Evolutionary conservation across 2,888 invertebrate genomes (phyloP).

Genomic region (Napeogenes inachia): DNA sequence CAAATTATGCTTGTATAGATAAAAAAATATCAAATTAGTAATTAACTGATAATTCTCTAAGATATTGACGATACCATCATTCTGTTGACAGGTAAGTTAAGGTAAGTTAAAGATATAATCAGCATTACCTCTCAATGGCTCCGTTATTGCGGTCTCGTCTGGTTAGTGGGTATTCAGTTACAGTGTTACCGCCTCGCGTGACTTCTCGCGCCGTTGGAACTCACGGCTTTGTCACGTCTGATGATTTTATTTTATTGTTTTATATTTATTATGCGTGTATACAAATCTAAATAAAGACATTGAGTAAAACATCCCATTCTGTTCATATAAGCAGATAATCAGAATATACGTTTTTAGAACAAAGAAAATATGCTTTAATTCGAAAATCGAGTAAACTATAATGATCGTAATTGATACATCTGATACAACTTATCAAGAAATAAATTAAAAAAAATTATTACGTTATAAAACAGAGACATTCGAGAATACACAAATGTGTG

Average conservation of each 20-base stretch:
- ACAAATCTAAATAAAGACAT: no score
- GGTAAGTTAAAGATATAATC: slow-evolving; percentile 2
- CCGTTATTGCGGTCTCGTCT: slow-evolving; percentile 23
- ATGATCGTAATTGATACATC: no score
- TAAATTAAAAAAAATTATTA: neutral
- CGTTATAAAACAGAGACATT: slow-evolving; percentile 8
- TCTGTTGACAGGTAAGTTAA: slow-evolving; percentile 3
- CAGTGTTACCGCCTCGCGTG: slow-evolving; percentile 18
- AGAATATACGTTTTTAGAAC: no score
- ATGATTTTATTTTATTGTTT: no score
- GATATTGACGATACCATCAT: neutral
- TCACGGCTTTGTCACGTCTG: slow-evolving; percentile 14
- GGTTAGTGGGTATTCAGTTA: slow-evolving; percentile 19
- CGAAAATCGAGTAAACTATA: no score
- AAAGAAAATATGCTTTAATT: no score
- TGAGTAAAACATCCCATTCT: no score
- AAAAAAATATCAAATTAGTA: no score
- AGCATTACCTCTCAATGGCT: slow-evolving; percentile 11
- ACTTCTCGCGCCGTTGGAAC: slow-evolving; percentile 9
- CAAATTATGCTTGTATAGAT: no score
- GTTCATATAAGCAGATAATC: no score
- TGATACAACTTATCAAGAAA: no score
- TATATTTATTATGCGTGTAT: no score
- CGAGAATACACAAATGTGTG: slow-evolving; percentile 22
- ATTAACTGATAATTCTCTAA: neutral